phyloP scores from a whole-genome alignment of 2,113 vertebrate genomes.

The Pelecanoides urinatrix region DNA sequence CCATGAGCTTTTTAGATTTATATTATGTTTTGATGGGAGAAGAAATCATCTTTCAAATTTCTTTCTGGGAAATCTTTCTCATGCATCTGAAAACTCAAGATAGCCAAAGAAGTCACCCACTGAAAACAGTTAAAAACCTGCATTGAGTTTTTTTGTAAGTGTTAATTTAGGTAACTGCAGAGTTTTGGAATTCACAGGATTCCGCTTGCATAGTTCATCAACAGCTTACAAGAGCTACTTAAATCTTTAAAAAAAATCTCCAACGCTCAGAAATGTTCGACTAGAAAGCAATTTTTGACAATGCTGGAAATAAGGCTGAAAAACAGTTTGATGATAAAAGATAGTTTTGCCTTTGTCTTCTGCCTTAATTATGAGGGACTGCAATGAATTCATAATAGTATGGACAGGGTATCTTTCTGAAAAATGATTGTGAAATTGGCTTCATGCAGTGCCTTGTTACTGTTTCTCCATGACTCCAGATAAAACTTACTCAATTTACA shows the following conservation, averaged over 20 bases:
- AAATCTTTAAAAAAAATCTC: background rate
- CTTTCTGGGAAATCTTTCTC: background rate
- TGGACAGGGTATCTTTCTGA: background rate
- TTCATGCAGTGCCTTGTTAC: background rate
- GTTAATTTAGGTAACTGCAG: background rate
- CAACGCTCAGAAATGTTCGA: background rate
- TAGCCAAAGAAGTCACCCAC: background rate
- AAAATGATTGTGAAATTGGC: background rate
- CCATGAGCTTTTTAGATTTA: background rate
- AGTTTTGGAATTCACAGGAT: background rate
- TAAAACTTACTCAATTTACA: background rate
- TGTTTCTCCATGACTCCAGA: background rate
- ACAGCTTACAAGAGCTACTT: background rate
- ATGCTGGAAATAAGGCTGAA: background rate
- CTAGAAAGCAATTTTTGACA: background rate
- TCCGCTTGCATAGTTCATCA: background rate
- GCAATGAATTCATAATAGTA: background rate
- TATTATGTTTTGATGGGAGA: background rate
- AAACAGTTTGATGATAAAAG: background rate
- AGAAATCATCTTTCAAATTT: background rate
- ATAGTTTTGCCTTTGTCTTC: background rate
- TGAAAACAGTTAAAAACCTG: background rate
- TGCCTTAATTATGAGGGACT: background rate
- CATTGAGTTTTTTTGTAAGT: background rate
- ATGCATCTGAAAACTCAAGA: background rate